Evolutionary conservation across 2,113 vertebrate species (phyloP).

Genomic region (Perca flavescens): DNA sequence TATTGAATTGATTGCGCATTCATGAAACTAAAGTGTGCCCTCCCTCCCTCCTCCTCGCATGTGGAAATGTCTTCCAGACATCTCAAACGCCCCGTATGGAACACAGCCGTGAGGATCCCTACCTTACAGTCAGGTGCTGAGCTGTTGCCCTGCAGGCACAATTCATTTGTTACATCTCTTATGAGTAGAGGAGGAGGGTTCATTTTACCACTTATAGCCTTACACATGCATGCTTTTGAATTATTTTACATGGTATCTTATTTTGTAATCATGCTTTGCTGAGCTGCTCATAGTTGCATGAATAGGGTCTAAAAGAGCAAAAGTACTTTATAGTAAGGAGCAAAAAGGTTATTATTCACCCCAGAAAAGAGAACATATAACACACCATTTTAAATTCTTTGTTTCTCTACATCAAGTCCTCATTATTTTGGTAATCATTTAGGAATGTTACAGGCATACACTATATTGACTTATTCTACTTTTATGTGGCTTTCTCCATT

Average conservation of each 20-base stretch:
- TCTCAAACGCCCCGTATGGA: conserved; percentile 78
- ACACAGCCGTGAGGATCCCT: conserved; percentile 83
- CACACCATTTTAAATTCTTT: conserved; percentile 34
- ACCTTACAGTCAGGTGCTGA: conserved; percentile 83
- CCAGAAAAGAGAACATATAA: conserved; percentile 39
- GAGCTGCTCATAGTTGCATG: conserved; percentile 40
- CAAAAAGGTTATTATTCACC: conserved; percentile 20
- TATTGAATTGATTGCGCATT: conserved; percentile 88
- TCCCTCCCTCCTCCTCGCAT: conserved; percentile 73
- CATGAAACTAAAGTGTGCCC: conserved; percentile 85
- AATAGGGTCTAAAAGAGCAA: conserved; percentile 15
- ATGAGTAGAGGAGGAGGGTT: conserved; percentile 70
- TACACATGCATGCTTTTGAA: conserved; percentile 57
- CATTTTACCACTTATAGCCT: conserved; percentile 68
- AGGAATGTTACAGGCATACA: conserved; percentile 48
- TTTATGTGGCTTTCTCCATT: conserved; percentile 58
- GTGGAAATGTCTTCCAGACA: conserved; percentile 88
- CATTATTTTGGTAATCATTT: conserved; percentile 52
- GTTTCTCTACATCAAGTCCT: conserved; percentile 28
- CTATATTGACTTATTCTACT: conserved; percentile 59
- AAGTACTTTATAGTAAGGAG: conserved; percentile 5
- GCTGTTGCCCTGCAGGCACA: conserved; percentile 84
- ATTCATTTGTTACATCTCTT: conserved; percentile 81
- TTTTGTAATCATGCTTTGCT: conserved; percentile 50
- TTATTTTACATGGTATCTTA: conserved; percentile 65